phyloP scores from a whole-genome alignment of 1,140 invertebrate genomes.

The Holcopasites calliopsidis region DNA sequence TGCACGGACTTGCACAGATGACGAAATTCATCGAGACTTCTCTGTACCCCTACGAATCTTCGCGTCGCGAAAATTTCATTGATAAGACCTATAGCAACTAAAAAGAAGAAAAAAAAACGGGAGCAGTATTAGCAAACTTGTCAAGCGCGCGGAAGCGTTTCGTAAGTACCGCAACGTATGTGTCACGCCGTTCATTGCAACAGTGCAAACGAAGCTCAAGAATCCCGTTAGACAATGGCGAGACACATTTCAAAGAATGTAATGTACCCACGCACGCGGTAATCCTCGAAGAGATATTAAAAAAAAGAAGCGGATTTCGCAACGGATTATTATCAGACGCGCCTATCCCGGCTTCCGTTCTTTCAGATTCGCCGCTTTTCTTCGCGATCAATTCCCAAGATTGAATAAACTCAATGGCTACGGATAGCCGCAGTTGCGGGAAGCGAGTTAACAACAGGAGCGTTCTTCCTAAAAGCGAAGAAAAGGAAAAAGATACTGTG shows the following conservation, averaged over 20 bases:
- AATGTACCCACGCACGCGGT: conserved; percentile 31
- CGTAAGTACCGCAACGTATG: conserved; percentile 5
- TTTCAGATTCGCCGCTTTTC: conserved; percentile 5
- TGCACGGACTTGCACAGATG: conserved; percentile 12
- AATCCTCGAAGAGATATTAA: conserved; percentile 24
- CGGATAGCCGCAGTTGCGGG: background rate
- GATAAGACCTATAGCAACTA: too few species aligned
- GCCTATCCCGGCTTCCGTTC: conserved; percentile 14
- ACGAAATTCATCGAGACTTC: conserved; percentile 51
- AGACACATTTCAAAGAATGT: conserved; percentile 38
- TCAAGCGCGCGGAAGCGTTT: conserved; percentile 25
- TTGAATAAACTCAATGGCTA: conserved; percentile 10
- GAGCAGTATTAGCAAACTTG: background rate
- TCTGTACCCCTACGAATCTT: conserved; percentile 9
- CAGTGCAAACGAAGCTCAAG: background rate
- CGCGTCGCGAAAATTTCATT: background rate
- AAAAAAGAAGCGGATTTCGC: conserved; percentile 34
- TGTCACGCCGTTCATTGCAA: background rate
- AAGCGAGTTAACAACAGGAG: conserved; percentile 9
- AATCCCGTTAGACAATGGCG: conserved; percentile 41
- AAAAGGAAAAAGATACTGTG: background rate
- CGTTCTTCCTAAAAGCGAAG: background rate
- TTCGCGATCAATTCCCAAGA: conserved; percentile 41
- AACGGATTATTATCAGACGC: conserved; percentile 34
- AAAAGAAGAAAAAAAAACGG: background rate